These are phyloP conservation scores for Alentia gelatinosa DNA, from an alignment of 2,888 invertebrate genomes.

Conservation along the genomic window DNA sequence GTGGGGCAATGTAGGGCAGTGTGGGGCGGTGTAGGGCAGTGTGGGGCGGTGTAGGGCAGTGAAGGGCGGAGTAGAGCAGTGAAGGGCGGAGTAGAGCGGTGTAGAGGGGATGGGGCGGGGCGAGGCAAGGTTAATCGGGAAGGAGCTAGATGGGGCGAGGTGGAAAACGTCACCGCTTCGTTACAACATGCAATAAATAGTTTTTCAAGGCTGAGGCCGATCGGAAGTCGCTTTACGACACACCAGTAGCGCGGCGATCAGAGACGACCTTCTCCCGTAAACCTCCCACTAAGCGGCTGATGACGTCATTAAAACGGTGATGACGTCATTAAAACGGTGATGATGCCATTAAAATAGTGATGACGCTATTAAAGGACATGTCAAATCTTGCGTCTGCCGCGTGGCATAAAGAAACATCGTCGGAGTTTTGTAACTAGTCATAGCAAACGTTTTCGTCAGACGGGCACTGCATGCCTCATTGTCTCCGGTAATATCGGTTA, in stretches of 20 bases:
- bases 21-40: too few species aligned
- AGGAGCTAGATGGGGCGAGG: too few species aligned
- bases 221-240: neutral
- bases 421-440: neutral
- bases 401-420: neutral
- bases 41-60: too few species aligned
- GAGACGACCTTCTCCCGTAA: neutral
- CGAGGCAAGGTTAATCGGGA: too few species aligned
- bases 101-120: too few species aligned
- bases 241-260: neutral
- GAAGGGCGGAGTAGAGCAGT: too few species aligned
- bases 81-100: too few species aligned
- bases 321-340: slow-evolving; percentile 25
- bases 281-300: neutral
- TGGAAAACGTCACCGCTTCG: too few species aligned
- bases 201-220: neutral
- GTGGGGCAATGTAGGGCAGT: too few species aligned
- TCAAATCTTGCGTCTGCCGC: neutral
- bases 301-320: slow-evolving; percentile 35
- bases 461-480: neutral
- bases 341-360: slow-evolving; percentile 14
- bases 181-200: neutral
- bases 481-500: neutral
- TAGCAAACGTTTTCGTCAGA: neutral
- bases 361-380: neutral